A percentile compares a stretch with the other conserved stretches of the same genome.
Conservation (phyloP, 23 tunicate genomes). For the Styela clava region DNA sequence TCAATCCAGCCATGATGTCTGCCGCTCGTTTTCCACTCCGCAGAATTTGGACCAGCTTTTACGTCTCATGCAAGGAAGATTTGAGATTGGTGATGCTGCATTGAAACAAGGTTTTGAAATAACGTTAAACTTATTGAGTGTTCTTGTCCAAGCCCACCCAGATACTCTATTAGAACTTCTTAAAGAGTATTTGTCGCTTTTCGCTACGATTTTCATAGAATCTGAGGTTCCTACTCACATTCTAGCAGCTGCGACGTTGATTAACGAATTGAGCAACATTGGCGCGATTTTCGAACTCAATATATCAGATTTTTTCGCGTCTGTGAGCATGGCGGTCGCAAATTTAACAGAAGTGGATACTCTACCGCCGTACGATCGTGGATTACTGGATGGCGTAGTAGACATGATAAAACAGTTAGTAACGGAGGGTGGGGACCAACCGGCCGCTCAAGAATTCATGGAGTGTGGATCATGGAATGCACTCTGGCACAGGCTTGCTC, state of each 20-base stretch:
- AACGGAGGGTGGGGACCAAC: slow-evolving; percentile 33
- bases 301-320: slow-evolving; percentile 34
- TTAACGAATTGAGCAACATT: slow-evolving; percentile 50
- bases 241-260: slow-evolving; percentile 39
- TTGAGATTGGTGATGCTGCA: slow-evolving; percentile 18
- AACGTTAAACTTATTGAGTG: slow-evolving; percentile 39
- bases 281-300: slow-evolving; percentile 51
- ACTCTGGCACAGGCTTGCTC: slow-evolving; percentile 78
- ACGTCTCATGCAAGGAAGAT: slow-evolving; percentile 15
- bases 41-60: slow-evolving; percentile 1
- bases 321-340: slow-evolving; percentile 60
- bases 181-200: slow-evolving; percentile 28
- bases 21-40: slow-evolving; percentile 8
- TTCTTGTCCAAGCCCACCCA: slow-evolving; percentile 32
- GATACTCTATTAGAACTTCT: slow-evolving; percentile 6
- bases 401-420: slow-evolving; percentile 64
- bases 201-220: slow-evolving; percentile 32
- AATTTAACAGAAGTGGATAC: slow-evolving; percentile 80
- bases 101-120: slow-evolving; percentile 48
- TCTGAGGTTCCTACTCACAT: slow-evolving; percentile 55
- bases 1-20: slow-evolving; percentile 31
- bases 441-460: slow-evolving; percentile 46
- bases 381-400: slow-evolving; percentile 71
- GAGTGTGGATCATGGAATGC: slow-evolving; percentile 80
- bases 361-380: slow-evolving; percentile 54